phyloP scores from a whole-genome alignment of 2,888 invertebrate species.

The Amiota minor region DNA sequence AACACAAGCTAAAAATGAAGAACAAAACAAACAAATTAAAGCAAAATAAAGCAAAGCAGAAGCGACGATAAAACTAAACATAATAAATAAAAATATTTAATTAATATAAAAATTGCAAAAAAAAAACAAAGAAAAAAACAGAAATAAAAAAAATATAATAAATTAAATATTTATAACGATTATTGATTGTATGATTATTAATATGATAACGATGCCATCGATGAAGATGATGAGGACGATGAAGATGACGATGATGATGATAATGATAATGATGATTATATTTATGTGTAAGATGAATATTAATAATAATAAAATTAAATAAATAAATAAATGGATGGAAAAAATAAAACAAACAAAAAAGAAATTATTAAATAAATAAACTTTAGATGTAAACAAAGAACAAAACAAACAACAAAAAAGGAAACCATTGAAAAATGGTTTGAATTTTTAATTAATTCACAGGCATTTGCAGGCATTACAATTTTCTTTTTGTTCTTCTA shows the following conservation, averaged over 20 bases:
- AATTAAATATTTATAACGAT: conserved; percentile 37
- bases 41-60: conserved; percentile 30
- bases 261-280: neutral
- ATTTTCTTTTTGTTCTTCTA: too few relatives aligned
- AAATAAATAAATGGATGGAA: conserved; percentile 14
- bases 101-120: conserved; percentile 52
- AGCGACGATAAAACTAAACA: conserved; percentile 33
- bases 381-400: conserved; percentile 61
- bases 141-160: conserved; percentile 41
- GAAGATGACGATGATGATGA: neutral
- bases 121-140: conserved; percentile 50
- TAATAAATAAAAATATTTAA: conserved; percentile 49
- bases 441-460: neutral
- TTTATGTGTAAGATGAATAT: conserved; percentile 18
- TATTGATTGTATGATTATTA: conserved; percentile 56
- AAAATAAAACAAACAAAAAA: conserved; percentile 34
- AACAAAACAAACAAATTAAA: conserved; percentile 33
- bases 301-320: conserved; percentile 31
- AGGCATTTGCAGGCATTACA: too few relatives aligned
- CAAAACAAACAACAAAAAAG: neutral
- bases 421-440: neutral
- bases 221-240: neutral
- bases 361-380: conserved; percentile 62
- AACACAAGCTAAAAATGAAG: conserved; percentile 20
- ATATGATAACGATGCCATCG: neutral